A percentile compares a stretch with the other conserved stretches of the same genome.
Evolutionary conservation across 2,113 vertebrate species (phyloP).

Genomic region (Pachycephala philippinensis): DNA sequence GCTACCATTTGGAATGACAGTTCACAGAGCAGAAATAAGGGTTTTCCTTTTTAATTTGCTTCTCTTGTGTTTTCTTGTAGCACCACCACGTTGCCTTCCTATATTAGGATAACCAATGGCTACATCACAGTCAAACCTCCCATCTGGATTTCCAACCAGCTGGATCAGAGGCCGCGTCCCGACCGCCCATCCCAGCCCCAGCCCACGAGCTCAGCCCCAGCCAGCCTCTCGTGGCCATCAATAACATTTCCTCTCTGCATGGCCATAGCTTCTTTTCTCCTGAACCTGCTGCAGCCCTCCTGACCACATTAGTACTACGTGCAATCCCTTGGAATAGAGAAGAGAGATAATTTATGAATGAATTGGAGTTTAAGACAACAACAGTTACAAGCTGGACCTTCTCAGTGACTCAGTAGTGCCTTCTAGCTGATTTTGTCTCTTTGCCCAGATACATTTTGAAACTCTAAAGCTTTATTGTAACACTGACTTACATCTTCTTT

Average conservation of each 20-base stretch:
- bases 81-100: conserved; percentile 80
- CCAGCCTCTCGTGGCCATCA: background rate
- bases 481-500: conserved; percentile 83
- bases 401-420: conserved; percentile 57
- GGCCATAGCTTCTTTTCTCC: conserved; percentile 55
- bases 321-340: conserved; percentile 51
- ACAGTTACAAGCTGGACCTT: conserved; percentile 45
- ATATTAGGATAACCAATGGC: conserved; percentile 81
- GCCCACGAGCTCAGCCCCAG: conserved; percentile 38
- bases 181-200: background rate
- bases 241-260: conserved; percentile 50
- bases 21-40: background rate
- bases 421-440: conserved; percentile 63
- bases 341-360: conserved; percentile 38
- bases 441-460: conserved; percentile 70
- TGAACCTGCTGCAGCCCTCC: conserved; percentile 76
- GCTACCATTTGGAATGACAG: background rate
- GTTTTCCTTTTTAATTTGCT: background rate
- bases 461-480: conserved; percentile 78
- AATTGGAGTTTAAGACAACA: conserved; percentile 34
- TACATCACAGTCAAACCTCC: conserved; percentile 83
- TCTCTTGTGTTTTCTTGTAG: conserved; percentile 66
- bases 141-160: conserved; percentile 69
- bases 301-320: conserved; percentile 71
- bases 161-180: conserved; percentile 50